Evolutionary conservation across 1,140 invertebrate species (phyloP).

Genomic region (Ptiloglossa arizonensis): DNA sequence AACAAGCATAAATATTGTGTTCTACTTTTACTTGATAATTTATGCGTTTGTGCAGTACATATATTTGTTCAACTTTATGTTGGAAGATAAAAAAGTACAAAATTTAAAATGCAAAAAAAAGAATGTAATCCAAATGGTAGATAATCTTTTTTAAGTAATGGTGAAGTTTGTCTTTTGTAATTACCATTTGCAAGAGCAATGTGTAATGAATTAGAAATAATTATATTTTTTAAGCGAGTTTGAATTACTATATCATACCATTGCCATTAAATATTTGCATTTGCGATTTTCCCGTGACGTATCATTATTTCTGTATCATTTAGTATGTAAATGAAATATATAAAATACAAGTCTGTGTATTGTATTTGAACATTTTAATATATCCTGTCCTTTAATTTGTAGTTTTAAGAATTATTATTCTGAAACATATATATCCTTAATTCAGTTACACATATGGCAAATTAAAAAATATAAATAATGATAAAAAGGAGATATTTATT

Average conservation of each 20-base stretch:
- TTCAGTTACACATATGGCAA: background rate
- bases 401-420: background rate
- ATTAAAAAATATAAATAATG: conserved; percentile 1
- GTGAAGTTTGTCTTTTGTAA: conserved; percentile 16
- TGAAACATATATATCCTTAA: background rate
- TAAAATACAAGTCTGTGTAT: conserved; percentile 63
- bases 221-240: conserved; percentile 53
- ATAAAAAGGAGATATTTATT: conserved; percentile 26
- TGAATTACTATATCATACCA: conserved; percentile 54
- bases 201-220: conserved; percentile 37
- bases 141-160: conserved; percentile 11
- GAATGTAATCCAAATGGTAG: conserved; percentile 33
- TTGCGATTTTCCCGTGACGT: conserved; percentile 65
- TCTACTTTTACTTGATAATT: conserved; percentile 32
- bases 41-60: conserved; percentile 43
- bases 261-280: conserved; percentile 69
- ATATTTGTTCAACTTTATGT: conserved; percentile 47
- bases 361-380: background rate
- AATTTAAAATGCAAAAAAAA: conserved; percentile 51
- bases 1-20: conserved; percentile 21
- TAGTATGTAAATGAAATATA: conserved; percentile 70
- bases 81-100: conserved; percentile 60
- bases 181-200: conserved; percentile 34
- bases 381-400: background rate
- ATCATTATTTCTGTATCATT: conserved; percentile 72